phyloP scores from a whole-genome alignment of 2,888 invertebrate genomes.

The Oeneis ivallda region DNA sequence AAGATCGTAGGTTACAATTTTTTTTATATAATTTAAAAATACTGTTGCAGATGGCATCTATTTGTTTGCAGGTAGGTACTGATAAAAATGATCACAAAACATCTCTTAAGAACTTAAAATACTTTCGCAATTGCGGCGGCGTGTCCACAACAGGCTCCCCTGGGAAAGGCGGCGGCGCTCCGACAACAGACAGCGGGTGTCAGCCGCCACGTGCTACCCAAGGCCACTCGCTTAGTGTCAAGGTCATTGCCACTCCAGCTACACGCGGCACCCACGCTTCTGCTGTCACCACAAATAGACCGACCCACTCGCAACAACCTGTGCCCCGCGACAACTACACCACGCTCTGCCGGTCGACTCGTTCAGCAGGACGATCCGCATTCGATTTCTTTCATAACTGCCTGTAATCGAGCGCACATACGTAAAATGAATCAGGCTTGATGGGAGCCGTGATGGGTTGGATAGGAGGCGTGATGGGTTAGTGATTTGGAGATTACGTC shows the following conservation, averaged over 20 bases:
- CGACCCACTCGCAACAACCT: constrained; percentile 72
- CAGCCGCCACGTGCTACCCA: constrained; percentile 82
- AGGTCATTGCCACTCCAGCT: constrained; percentile 82
- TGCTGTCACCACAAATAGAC: constrained; percentile 81
- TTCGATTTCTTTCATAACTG: constrained; percentile 8
- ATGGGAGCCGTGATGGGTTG: not conserved
- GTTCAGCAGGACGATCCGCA: constrained; percentile 11
- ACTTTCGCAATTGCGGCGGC: constrained; percentile 48
- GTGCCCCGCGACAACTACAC: constrained; percentile 63
- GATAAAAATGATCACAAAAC: not conserved
- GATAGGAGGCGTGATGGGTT: too few species aligned
- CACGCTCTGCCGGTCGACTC: constrained; percentile 39
- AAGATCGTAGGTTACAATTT: not conserved
- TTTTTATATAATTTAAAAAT: not conserved
- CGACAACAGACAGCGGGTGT: constrained; percentile 81
- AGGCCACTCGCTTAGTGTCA: constrained; percentile 82
- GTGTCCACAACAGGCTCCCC: constrained; percentile 78
- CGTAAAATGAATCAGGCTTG: not conserved
- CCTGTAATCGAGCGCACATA: not conserved
- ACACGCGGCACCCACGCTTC: constrained; percentile 80
- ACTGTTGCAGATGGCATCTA: not conserved
- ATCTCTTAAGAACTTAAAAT: not conserved
- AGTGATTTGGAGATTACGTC: not conserved
- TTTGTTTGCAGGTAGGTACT: not conserved
- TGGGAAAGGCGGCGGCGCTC: constrained; percentile 81